Base-by-base conservation (phyloP, 2,888 invertebrate species). In the Exocentrus adspersus region DNA sequence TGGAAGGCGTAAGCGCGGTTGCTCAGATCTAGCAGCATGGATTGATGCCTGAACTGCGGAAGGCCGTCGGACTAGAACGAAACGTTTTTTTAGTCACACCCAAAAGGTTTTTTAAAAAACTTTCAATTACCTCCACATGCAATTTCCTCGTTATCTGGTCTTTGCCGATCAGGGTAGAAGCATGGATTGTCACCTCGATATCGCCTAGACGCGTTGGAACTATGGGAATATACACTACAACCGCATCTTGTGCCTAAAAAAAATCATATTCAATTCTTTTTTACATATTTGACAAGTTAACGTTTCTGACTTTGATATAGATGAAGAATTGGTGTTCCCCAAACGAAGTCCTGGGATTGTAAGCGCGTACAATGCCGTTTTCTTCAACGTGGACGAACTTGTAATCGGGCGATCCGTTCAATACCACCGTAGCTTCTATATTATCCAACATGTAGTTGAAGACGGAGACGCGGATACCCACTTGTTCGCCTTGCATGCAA, bases 291-390 rank as follows among this genome's bases (percentile, higher is more conserved):
- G 19, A n/a, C 12, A 20, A n/a, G 7, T 4, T 28, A 28, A 19
- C 19, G 6, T 28, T 24, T 59, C 57, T 54, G 53, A 79, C 79
- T 72, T 79, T 79, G 57, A 95, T 89, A 85, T 92, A 96, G 74
- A 97, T 89, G 81, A 97, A 93, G 84, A 97, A 96, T 82, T 98
- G 97, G 84, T 97, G 95, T 82, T 97, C 96, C 63, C 97, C 97
- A 80, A 88, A 92, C 1, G 95, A 93, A 2, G 95, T 95, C 67
- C 93, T 87, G 0, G 97, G 97, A 82, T 91, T 92, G 83, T 97
- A 97, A 0, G 96, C 93, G 0, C 90, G 87, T 53, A 93, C 93
- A 60, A 93, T 90, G 56, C 95, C 95, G 75, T 93, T 89, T 75
- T 92, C 90, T 81, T 95, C 95, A 5, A 96, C 95, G 76, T 96